These are phyloP conservation scores for Gnatocerus cornutus DNA, from an alignment of 2,888 invertebrate species.

Conservation along the genomic window DNA sequence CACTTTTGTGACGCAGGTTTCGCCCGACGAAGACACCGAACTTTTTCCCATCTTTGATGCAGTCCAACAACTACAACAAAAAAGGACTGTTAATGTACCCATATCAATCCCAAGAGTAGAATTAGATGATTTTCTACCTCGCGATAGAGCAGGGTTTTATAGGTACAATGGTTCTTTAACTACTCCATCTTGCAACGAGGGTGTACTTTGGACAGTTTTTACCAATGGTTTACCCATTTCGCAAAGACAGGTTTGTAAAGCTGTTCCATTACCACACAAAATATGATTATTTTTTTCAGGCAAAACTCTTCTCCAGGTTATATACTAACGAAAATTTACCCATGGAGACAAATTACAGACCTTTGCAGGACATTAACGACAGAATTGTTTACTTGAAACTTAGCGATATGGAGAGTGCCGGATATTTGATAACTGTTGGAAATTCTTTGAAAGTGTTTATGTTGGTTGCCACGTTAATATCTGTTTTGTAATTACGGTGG, in stretches of 20 bases:
- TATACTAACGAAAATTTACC: conserved; percentile 51
- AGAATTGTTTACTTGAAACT: conserved; percentile 60
- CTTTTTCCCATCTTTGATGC: conserved; percentile 1
- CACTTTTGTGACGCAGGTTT: background rate
- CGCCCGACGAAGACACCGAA: conserved; percentile 19
- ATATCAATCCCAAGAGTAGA: conserved; percentile 9
- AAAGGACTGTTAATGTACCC: conserved; percentile 8
- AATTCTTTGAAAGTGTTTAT: background rate
- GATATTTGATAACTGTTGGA: background rate
- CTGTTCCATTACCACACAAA: background rate
- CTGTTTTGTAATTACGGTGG: background rate
- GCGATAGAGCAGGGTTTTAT: conserved; percentile 46
- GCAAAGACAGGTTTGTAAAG: conserved; percentile 55
- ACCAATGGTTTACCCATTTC: conserved; percentile 74
- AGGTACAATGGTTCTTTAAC: conserved; percentile 84
- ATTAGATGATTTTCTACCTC: conserved; percentile 25
- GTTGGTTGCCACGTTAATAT: background rate
- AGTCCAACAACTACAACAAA: background rate
- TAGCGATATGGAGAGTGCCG: conserved; percentile 44
- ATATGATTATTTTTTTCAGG: conserved; percentile 6
- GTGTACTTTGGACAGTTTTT: conserved; percentile 83
- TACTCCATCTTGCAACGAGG: conserved; percentile 82
- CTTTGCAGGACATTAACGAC: conserved; percentile 67
- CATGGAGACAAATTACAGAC: conserved; percentile 72
- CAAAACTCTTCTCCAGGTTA: background rate